Evolutionary conservation across 2,888 invertebrate genomes (phyloP).

Genomic region (Platerodrilus igneus): DNA sequence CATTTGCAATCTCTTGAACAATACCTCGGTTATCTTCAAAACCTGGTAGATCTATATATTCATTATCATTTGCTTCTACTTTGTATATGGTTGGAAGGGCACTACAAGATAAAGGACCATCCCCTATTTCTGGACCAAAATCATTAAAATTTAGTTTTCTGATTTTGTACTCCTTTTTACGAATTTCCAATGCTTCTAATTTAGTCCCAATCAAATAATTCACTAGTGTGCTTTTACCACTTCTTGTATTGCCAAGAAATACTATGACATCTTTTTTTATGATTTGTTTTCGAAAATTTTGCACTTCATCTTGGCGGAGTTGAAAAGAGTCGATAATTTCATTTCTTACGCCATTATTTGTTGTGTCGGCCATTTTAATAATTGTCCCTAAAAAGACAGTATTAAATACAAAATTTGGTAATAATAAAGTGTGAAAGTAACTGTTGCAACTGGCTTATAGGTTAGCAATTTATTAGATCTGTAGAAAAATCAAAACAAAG

Average conservation of each 20-base stretch:
- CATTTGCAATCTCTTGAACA: slow-evolving; percentile 12
- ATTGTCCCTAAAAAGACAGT: too few relatives aligned
- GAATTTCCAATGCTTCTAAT: slow-evolving; percentile 1
- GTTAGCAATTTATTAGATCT: too few relatives aligned
- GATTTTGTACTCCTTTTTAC: slow-evolving; percentile 2
- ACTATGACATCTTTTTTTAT: slow-evolving; percentile 5
- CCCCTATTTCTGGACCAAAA: slow-evolving; percentile 10
- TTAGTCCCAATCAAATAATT: slow-evolving; percentile 12
- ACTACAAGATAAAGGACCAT: slow-evolving; percentile 4
- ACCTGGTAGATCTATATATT: slow-evolving; percentile 10
- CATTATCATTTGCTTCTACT: not conserved
- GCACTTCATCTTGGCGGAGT: not conserved
- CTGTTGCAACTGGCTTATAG: too few relatives aligned
- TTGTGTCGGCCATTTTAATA: too few relatives aligned
- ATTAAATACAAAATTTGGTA: too few relatives aligned
- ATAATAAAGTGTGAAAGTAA: too few relatives aligned
- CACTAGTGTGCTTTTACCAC: slow-evolving; percentile 13
- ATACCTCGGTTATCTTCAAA: slow-evolving; percentile 12
- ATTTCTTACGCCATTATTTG: too few relatives aligned
- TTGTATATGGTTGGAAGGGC: slow-evolving; percentile 4
- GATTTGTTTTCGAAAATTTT: not conserved
- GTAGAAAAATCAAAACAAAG: too few relatives aligned
- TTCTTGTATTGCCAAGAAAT: slow-evolving; percentile 7
- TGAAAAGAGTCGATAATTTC: too few relatives aligned
- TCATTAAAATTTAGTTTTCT: slow-evolving; percentile 1